phyloP scores from a whole-genome alignment of 2,797 vertebrate genomes.

The Sebastes nivosus region DNA sequence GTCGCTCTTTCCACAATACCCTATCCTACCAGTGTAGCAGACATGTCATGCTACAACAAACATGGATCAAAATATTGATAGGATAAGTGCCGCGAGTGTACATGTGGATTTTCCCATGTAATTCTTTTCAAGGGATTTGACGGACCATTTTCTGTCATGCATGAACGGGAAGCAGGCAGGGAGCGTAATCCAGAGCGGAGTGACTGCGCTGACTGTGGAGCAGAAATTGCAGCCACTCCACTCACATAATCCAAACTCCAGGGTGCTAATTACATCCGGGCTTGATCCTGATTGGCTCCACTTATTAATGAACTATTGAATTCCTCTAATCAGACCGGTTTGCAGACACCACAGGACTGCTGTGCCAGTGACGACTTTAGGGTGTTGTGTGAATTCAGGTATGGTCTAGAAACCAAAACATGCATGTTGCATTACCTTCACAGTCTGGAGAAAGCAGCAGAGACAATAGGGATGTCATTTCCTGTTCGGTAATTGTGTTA shows the following conservation, averaged over 20 bases:
- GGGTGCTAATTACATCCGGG: background rate
- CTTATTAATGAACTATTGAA: slow-evolving; percentile 18
- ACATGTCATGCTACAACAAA: background rate
- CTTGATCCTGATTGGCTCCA: slow-evolving; percentile 13
- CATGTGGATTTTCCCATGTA: background rate
- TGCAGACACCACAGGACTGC: background rate
- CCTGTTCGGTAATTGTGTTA: background rate
- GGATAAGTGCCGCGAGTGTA: background rate
- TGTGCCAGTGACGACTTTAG: background rate
- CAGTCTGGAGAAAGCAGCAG: background rate
- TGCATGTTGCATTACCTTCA: background rate
- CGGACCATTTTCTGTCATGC: background rate
- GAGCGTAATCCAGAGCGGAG: background rate
- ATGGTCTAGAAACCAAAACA: background rate
- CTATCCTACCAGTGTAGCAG: background rate
- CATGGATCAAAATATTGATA: background rate
- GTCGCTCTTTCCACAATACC: background rate
- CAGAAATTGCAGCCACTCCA: background rate
- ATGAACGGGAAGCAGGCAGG: background rate
- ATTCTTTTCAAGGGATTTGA: background rate
- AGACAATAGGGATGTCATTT: background rate
- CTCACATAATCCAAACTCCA: slow-evolving; percentile 10
- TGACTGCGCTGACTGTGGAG: background rate
- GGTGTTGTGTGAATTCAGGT: background rate
- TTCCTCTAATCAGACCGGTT: slow-evolving; percentile 17